These are phyloP conservation scores for Euplexia lucipara DNA, from an alignment of 2,888 invertebrate genomes.

Conservation along the genomic window DNA sequence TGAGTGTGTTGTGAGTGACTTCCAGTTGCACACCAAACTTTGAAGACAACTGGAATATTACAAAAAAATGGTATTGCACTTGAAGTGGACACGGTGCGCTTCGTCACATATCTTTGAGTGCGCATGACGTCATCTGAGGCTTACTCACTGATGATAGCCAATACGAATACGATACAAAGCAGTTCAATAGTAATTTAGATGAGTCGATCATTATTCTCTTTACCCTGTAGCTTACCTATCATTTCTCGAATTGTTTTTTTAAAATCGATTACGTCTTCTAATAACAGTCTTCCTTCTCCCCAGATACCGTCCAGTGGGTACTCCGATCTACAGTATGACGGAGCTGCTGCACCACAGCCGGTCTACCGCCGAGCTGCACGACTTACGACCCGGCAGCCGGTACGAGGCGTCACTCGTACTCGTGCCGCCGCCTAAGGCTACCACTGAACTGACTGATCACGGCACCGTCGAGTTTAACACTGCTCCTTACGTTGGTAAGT, in stretches of 20 bases:
- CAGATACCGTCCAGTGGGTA: constrained; percentile 95
- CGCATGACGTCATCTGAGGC: too few relatives aligned
- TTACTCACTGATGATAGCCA: too few relatives aligned
- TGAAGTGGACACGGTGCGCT: too few relatives aligned
- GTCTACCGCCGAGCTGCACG: constrained; percentile 94
- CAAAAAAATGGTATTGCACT: too few relatives aligned
- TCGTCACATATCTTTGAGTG: too few relatives aligned
- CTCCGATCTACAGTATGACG: constrained; percentile 96
- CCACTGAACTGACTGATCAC: constrained; percentile 94
- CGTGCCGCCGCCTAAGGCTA: constrained; percentile 95
- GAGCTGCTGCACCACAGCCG: constrained; percentile 96
- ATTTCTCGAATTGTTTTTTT: background rate
- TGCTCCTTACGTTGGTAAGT: constrained; percentile 92
- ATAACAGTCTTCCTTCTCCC: background rate
- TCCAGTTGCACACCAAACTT: too few relatives aligned
- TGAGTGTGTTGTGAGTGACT: too few relatives aligned
- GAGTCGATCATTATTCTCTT: too few relatives aligned
- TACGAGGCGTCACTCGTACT: constrained; percentile 96
- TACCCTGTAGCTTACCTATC: too few relatives aligned
- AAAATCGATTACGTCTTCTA: background rate
- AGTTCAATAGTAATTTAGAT: too few relatives aligned
- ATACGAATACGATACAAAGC: too few relatives aligned
- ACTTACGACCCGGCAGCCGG: constrained; percentile 94
- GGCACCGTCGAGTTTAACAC: constrained; percentile 93
- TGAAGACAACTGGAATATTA: too few relatives aligned